Evolutionary conservation across 2,888 invertebrate species (phyloP), one percentile per base, ranked within the genome.

Genomic region (Mythimna ferrago): DNA sequence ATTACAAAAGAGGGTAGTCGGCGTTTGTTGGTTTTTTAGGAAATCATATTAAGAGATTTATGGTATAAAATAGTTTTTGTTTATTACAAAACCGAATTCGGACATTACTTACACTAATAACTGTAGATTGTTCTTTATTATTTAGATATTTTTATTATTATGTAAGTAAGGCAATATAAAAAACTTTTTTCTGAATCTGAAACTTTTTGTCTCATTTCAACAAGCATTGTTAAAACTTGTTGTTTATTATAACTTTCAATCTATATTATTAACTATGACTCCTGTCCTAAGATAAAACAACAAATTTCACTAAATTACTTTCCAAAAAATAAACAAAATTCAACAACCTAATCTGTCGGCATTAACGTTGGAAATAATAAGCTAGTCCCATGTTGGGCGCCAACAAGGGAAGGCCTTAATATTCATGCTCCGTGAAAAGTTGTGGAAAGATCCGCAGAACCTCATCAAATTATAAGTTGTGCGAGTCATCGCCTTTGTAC

Each of bases 381-480:
- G 71, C 54, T 54, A 83, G 89, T 85, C 89, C 89, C 91, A 86
- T 83, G 91, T 83, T 90, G 92, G 92, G 92, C 92, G 93, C 92
- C 93, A 92, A 89, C 91, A 92, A 88, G 89, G 88, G 89, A 87
- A 84, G 82, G 85, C 84, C 91, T 91, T 92, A 93, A 94, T 94
- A 94, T 94, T 94, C 93, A 94, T 93, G 90, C 88, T 88, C 87
- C 86, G 89, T 89, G 87, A 89, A 91, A 93, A 94, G 88, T 93
- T 93, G 80, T 77, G 78, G 84, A 89, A 90, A 91, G 90, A 92
- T 91, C 89, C 87, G 88, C 84, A 86, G 81, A 85, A 88, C 84
- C 91, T 92, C 93, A 92, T 93, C 93, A 92, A 93, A 93, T 93
- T 92, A 94, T 91, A 92, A 93, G 87, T 92, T 93, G 88, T 78